Percentiles rank a stretch among this genome's conserved stretches.
phyloP scores from a whole-genome alignment of 2,113 vertebrate species.

The Bos indicus region DNA sequence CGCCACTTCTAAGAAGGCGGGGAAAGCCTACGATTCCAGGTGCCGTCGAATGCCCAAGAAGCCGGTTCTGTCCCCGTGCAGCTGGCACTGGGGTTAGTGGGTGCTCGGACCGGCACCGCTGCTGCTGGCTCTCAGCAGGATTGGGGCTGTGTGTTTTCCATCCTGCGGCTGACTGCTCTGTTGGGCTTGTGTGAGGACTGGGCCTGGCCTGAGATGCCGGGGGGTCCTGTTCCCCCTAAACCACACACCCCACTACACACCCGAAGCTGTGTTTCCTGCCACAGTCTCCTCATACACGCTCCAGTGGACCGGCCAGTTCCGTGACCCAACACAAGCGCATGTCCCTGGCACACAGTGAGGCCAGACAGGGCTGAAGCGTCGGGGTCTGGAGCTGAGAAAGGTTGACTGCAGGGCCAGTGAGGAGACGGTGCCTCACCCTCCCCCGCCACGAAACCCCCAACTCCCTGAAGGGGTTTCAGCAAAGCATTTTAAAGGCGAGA shows the following conservation, averaged over 20 bases:
- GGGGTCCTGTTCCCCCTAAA: no score
- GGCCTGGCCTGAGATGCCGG: no score
- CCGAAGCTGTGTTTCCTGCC: neutral
- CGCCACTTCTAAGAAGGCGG: fast-evolving
- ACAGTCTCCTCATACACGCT: fast-evolving
- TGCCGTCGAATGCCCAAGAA: fast-evolving
- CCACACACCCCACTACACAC: no score
- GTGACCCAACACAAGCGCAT: fast-evolving
- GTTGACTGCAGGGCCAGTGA: neutral
- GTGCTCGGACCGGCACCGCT: fast-evolving
- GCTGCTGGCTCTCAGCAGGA: neutral
- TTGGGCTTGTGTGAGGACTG: neutral
- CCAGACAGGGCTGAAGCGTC: fast-evolving
- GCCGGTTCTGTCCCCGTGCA: fast-evolving
- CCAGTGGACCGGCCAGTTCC: fast-evolving
- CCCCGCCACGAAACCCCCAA: fast-evolving
- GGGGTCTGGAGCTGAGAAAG: neutral
- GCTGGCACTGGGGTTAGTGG: fast-evolving
- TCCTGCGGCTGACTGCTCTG: neutral
- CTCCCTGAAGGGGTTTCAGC: neutral
- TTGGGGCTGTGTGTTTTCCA: neutral
- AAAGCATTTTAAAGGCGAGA: neutral
- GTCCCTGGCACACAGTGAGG: neutral
- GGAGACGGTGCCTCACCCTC: neutral
- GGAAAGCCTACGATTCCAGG: fast-evolving